A percentile compares a stretch with the other conserved stretches of the same genome.
These are phyloP conservation scores for Ramphastos sulfuratus DNA, from an alignment of 2,113 vertebrate species.

Conservation along the genomic window DNA sequence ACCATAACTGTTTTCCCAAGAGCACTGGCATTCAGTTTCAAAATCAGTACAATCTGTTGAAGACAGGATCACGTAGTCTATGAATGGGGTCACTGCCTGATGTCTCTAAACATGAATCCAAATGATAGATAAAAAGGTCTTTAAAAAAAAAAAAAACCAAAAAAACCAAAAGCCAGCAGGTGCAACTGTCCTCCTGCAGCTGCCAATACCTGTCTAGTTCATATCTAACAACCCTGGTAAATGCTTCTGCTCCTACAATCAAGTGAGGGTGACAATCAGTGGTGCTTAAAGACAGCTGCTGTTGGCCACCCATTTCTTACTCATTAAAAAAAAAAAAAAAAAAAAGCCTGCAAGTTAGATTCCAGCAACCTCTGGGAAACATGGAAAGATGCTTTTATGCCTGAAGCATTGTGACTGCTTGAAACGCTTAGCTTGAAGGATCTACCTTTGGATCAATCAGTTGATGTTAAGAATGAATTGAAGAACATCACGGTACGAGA, in stretches of 20 bases:
- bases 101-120: background rate
- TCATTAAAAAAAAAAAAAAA: too few species aligned
- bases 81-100: background rate
- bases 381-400: background rate
- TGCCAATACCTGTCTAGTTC: background rate
- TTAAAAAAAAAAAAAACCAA: background rate
- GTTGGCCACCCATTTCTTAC: background rate
- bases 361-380: background rate
- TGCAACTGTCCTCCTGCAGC: background rate
- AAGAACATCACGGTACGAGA: background rate
- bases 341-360: background rate
- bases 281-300: background rate
- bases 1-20: background rate
- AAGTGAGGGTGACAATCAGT: background rate
- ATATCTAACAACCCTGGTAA: background rate
- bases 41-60: background rate
- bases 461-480: background rate
- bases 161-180: background rate
- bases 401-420: background rate
- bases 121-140: background rate
- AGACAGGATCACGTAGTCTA: fast-evolving
- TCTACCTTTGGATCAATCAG: background rate
- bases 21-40: background rate
- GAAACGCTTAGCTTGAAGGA: background rate
- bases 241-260: background rate